Conservation (phyloP, 1,140 invertebrate species). For the Drosophila ercepeae region DNA sequence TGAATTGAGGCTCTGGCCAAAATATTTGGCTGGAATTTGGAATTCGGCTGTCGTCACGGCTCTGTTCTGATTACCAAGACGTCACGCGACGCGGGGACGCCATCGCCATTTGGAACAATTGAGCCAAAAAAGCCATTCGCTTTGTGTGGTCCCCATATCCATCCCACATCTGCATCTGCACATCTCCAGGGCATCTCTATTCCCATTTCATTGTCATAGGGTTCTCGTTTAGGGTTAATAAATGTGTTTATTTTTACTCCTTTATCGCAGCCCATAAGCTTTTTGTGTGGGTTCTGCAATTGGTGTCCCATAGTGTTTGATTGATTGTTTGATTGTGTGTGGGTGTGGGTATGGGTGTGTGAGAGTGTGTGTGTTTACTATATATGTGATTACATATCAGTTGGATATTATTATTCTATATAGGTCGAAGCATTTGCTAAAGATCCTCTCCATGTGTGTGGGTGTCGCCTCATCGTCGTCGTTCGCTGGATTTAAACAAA, state of each 20-base stretch:
- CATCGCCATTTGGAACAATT: conserved; percentile 43
- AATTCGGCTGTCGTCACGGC: conserved; percentile 71
- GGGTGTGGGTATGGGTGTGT: neutral
- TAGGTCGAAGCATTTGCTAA: conserved; percentile 44
- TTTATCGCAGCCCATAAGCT: conserved; percentile 10
- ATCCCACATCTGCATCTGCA: conserved; percentile 21
- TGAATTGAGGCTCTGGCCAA: conserved; percentile 48
- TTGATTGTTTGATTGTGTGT: neutral
- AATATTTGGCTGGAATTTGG: conserved; percentile 59
- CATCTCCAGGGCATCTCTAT: neutral
- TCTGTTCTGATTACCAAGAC: conserved; percentile 47
- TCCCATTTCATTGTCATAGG: conserved; percentile 19
- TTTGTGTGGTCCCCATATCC: conserved; percentile 19
- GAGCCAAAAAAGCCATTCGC: conserved; percentile 26
- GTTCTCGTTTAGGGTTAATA: conserved; percentile 22
- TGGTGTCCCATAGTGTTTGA: conserved; percentile 14
- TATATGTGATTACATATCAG: conserved; percentile 26
- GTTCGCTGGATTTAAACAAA: conserved; percentile 50
- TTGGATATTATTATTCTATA: conserved; percentile 41
- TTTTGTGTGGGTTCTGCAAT: conserved; percentile 6
- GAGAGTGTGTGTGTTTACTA: neutral
- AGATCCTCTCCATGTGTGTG: conserved; percentile 24
- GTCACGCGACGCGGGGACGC: conserved; percentile 71
- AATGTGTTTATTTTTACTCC: conserved; percentile 40
- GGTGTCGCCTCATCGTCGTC: conserved; percentile 22